These are phyloP conservation scores for Prunella strophiata DNA, from an alignment of 2,797 vertebrate species.

Conservation along the genomic window DNA sequence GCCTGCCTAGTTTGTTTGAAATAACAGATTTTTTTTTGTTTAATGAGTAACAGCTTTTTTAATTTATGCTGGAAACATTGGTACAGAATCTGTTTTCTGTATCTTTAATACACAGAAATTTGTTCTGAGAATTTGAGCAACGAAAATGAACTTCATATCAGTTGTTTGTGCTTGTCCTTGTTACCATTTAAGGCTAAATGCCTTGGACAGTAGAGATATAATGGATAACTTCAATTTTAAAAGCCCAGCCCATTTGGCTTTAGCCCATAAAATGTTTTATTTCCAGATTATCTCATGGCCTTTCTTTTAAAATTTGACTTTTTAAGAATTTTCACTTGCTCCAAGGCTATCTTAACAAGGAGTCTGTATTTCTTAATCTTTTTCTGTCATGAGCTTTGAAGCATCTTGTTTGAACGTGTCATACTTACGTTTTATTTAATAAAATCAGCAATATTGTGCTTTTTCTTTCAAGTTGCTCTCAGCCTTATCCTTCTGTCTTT, in stretches of 20 bases:
- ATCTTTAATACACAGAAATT: neutral
- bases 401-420: neutral
- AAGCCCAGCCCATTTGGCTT: neutral
- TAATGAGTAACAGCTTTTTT: neutral
- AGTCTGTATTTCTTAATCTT: neutral
- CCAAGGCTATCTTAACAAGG: neutral
- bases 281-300: neutral
- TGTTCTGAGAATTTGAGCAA: neutral
- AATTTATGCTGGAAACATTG: neutral
- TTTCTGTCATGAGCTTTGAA: slow-evolving; percentile 26
- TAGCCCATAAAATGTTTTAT: neutral
- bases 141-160: neutral
- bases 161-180: slow-evolving; percentile 24
- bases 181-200: neutral
- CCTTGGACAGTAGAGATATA: neutral
- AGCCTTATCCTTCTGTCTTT: slow-evolving; percentile 58
- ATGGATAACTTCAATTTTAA: neutral
- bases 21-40: neutral
- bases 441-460: slow-evolving; percentile 55
- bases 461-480: slow-evolving; percentile 54
- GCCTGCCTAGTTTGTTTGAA: slow-evolving; percentile 3
- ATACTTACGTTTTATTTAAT: slow-evolving; percentile 59
- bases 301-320: neutral
- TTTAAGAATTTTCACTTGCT: neutral
- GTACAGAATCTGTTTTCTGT: neutral